These are phyloP conservation scores for Planiliza haematocheilus DNA, from an alignment of 2,113 vertebrate species.

Conservation along the genomic window DNA sequence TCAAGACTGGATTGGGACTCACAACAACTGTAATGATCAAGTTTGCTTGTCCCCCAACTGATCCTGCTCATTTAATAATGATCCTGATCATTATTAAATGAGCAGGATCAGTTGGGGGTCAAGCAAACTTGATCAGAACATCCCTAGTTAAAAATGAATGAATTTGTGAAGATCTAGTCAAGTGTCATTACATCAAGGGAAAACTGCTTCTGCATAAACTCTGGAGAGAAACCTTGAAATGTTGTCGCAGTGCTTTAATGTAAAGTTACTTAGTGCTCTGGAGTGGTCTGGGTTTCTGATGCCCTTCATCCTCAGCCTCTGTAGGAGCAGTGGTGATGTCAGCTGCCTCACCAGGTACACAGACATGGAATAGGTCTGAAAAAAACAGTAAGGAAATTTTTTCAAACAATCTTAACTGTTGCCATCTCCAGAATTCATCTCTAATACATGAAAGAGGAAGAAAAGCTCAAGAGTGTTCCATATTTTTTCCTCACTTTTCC, in stretches of 20 bases:
- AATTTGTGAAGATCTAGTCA: not conserved
- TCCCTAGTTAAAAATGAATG: no score
- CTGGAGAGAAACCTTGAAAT: not conserved
- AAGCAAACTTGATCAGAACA: no score
- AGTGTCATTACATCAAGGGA: not conserved
- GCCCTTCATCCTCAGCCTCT: conserved; percentile 97
- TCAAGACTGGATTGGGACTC: no score
- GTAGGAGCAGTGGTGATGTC: conserved; percentile 93
- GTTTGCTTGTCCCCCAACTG: no score
- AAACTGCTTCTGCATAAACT: not conserved
- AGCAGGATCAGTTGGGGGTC: no score
- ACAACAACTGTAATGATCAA: no score
- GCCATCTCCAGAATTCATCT: no score
- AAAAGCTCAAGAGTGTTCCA: not conserved
- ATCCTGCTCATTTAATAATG: no score
- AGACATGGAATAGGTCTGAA: conserved; percentile 96
- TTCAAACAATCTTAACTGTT: not conserved
- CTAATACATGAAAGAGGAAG: no score
- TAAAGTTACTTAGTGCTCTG: conserved; percentile 91
- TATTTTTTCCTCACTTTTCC: conserved; percentile 87
- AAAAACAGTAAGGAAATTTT: not conserved
- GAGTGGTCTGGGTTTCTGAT: conserved; percentile 99
- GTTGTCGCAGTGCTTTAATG: not conserved
- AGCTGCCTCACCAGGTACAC: conserved; percentile 97
- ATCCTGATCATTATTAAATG: no score